Conservation (phyloP, 2,113 vertebrate species). For the Strigops habroptila region DNA sequence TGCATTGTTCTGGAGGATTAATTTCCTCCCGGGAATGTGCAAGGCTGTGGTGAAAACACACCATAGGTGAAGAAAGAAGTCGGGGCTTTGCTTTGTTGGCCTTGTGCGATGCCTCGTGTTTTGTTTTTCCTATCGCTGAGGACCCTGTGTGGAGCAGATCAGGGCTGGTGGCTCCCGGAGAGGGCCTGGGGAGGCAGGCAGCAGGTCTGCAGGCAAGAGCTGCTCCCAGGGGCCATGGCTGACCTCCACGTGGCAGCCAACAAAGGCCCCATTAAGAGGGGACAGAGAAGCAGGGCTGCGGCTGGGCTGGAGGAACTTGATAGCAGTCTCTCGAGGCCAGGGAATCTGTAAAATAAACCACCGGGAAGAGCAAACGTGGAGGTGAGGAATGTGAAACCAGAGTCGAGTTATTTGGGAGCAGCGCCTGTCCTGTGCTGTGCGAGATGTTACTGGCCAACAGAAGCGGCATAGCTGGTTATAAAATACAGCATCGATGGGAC, state of each 20-base stretch:
- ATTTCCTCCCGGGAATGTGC: neutral
- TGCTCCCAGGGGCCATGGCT: neutral
- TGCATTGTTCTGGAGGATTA: neutral
- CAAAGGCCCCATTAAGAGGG: neutral
- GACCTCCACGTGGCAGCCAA: neutral
- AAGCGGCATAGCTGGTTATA: neutral
- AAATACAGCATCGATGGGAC: neutral
- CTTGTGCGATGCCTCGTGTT: neutral
- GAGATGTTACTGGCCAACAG: neutral
- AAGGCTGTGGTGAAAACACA: neutral
- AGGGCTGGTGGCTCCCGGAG: neutral
- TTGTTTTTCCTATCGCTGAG: neutral
- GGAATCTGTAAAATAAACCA: slow-evolving; percentile 48
- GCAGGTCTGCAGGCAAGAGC: neutral
- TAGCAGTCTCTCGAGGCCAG: slow-evolving; percentile 16
- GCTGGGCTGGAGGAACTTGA: neutral
- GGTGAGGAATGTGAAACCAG: slow-evolving; percentile 50
- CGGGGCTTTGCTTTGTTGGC: neutral
- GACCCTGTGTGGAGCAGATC: no score
- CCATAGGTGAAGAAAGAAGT: neutral
- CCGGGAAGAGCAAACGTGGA: neutral
- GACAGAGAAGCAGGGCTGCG: neutral
- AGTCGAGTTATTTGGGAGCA: slow-evolving; percentile 23
- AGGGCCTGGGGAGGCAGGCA: neutral
- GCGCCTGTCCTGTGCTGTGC: fast-evolving